phyloP scores from a whole-genome alignment of 1,140 invertebrate species.

The Dysdera silvatica region DNA sequence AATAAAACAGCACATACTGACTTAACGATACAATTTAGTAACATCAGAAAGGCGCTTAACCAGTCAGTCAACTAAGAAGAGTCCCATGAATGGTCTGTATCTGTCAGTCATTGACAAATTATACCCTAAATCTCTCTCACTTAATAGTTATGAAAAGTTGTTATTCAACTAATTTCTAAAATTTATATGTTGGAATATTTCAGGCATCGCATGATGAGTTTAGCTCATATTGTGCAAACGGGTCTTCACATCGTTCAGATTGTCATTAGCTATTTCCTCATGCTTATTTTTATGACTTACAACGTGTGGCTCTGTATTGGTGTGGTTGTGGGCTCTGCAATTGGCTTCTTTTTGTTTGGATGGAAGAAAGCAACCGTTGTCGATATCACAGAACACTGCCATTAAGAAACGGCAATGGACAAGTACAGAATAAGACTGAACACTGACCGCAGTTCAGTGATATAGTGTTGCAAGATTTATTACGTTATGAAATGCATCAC shows the following conservation, averaged over 20 bases:
- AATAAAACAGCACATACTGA: too few species aligned
- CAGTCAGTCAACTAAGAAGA: background rate
- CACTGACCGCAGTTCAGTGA: too few species aligned
- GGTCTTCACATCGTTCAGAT: conserved; percentile 81
- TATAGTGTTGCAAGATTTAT: too few species aligned
- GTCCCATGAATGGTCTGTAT: background rate
- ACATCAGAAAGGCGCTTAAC: background rate
- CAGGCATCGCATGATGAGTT: conserved; percentile 56
- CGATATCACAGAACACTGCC: conserved; percentile 91
- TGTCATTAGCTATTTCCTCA: conserved; percentile 81
- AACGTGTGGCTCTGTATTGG: conserved; percentile 88
- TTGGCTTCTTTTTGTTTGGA: conserved; percentile 89
- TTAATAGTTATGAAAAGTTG: background rate
- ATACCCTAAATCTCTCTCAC: background rate
- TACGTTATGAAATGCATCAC: background rate
- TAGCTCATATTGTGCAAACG: conserved; percentile 73
- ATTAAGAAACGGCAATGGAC: conserved; percentile 50
- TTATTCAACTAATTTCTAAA: background rate
- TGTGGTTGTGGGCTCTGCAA: conserved; percentile 76
- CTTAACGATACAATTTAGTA: too few species aligned
- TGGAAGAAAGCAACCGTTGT: conserved; percentile 84
- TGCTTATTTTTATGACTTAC: conserved; percentile 98
- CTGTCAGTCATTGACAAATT: background rate
- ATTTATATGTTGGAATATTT: background rate
- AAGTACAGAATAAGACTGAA: too few species aligned